phyloP scores from a whole-genome alignment of 1,140 invertebrate species.

The Drosophila guanche region DNA sequence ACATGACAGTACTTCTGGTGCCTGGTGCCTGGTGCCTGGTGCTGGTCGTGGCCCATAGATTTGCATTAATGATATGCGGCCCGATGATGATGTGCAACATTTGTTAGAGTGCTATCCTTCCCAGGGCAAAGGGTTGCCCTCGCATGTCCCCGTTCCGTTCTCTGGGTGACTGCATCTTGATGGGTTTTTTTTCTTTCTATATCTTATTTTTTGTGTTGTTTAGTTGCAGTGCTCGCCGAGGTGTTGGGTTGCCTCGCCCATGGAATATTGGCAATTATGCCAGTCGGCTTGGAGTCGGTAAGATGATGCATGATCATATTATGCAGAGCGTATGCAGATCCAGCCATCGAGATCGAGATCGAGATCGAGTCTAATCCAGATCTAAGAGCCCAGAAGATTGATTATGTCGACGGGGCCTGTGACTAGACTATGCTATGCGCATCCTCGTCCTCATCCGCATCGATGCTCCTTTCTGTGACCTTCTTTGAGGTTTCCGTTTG shows the following conservation, averaged over 20 bases:
- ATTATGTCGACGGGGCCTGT: slow-evolving; percentile 22
- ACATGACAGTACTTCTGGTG: slow-evolving; percentile 69
- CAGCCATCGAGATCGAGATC: too few species aligned
- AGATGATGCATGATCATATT: slow-evolving; percentile 58
- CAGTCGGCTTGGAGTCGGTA: slow-evolving; percentile 7
- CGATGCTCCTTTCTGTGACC: slow-evolving; percentile 28
- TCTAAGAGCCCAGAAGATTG: slow-evolving; percentile 33
- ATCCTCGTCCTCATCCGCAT: neutral
- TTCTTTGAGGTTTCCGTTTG: neutral
- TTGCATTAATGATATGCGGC: slow-evolving; percentile 79
- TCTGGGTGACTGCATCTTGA: too few species aligned
- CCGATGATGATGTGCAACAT: slow-evolving; percentile 62
- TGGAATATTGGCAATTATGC: slow-evolving; percentile 54
- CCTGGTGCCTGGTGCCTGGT: too few species aligned
- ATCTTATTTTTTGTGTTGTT: neutral
- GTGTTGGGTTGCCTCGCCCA: slow-evolving; percentile 12
- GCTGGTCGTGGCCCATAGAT: slow-evolving; percentile 53
- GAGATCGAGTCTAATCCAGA: slow-evolving; percentile 29
- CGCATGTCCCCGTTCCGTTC: neutral
- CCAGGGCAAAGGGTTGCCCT: slow-evolving; percentile 24
- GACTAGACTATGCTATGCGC: slow-evolving; percentile 10
- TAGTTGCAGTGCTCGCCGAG: neutral
- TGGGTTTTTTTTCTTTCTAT: too few species aligned
- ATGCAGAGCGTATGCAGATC: slow-evolving; percentile 41
- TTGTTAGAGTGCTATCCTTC: slow-evolving; percentile 38